Evolutionary conservation across 2,888 invertebrate genomes (phyloP).

Genomic region (Andrena marginata): DNA sequence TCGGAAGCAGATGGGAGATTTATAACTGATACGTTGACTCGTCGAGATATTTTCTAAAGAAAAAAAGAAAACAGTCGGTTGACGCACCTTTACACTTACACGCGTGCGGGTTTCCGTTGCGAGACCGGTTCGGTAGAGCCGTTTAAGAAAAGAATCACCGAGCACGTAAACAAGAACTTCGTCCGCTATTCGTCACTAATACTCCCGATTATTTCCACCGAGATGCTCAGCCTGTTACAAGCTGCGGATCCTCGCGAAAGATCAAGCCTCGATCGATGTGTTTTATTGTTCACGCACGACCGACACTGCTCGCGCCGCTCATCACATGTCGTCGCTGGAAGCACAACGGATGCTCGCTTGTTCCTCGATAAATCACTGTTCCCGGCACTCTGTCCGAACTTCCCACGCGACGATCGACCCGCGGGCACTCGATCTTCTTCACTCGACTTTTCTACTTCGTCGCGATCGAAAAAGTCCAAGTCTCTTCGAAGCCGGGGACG

Average conservation of each 20-base stretch:
- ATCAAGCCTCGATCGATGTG: slow-evolving; percentile 4
- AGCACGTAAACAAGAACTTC: not conserved
- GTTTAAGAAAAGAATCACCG: not conserved
- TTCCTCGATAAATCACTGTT: slow-evolving; percentile 3
- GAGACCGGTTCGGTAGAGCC: no score
- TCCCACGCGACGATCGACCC: slow-evolving; percentile 11
- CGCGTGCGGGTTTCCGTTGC: no score
- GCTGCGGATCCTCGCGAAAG: not conserved
- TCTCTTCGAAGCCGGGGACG: not conserved
- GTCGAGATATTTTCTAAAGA: no score
- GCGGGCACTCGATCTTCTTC: not conserved
- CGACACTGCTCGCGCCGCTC: not conserved
- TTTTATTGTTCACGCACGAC: slow-evolving; percentile 18
- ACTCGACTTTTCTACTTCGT: not conserved
- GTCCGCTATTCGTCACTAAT: not conserved
- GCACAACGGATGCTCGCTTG: not conserved
- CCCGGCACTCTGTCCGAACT: slow-evolving; percentile 12
- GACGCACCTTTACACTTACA: not conserved
- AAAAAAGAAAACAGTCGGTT: no score
- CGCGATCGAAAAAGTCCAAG: not conserved
- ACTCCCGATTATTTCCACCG: not conserved
- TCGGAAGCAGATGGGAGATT: not conserved
- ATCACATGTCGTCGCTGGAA: slow-evolving; percentile 25
- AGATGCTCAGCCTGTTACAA: not conserved
- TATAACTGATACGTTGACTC: no score